Conservation (phyloP, 2,888 invertebrate genomes). For the Neoitamus cyanurus region DNA sequence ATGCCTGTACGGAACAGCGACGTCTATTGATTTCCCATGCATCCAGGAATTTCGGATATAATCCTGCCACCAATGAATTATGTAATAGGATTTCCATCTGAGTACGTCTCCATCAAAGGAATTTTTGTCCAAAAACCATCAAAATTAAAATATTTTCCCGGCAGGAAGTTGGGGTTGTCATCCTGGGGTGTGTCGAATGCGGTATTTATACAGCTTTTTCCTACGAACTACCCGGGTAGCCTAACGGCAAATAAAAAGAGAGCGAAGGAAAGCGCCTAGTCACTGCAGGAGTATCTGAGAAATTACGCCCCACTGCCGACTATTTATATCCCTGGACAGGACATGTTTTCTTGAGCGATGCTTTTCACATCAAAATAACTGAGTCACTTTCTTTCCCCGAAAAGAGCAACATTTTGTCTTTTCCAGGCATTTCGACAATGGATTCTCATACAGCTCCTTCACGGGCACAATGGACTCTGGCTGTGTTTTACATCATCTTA, state of each 20-base stretch:
- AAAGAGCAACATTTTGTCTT: slow-evolving; percentile 13
- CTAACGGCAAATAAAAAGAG: not conserved
- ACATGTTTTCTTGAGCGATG: not conserved
- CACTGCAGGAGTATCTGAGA: not conserved
- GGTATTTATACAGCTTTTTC: not conserved
- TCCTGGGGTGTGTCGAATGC: not conserved
- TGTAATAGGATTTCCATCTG: not conserved
- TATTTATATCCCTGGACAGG: not conserved
- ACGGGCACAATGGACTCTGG: not conserved
- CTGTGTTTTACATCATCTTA: slow-evolving; percentile 24
- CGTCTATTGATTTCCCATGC: not conserved
- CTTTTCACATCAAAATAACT: not conserved
- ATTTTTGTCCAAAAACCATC: not conserved
- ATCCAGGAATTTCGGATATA: not conserved
- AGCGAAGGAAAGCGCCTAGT: not conserved
- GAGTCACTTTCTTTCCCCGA: not conserved
- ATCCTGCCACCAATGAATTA: not conserved
- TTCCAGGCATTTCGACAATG: not conserved
- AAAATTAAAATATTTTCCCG: not conserved
- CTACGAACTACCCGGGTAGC: not conserved
- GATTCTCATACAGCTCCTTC: not conserved
- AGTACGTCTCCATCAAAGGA: not conserved
- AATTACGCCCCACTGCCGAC: not conserved
- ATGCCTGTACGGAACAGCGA: not conserved
- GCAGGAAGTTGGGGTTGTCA: not conserved